phyloP scores from a whole-genome alignment of 2,888 invertebrate genomes.

The Andrena praecox region DNA sequence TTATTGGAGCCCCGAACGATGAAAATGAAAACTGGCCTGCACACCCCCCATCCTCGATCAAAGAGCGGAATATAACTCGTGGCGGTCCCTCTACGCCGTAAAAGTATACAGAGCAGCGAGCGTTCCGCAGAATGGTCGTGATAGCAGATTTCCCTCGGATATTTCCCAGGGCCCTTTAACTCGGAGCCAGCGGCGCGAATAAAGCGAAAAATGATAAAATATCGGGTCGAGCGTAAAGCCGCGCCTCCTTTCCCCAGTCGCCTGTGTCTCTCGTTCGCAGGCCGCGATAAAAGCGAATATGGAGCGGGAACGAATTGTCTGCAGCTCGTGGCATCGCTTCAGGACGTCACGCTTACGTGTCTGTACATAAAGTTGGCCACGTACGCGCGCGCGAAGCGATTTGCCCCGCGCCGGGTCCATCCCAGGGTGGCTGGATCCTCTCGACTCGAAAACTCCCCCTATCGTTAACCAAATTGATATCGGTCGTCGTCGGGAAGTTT shows the following conservation, averaged over 20 bases:
- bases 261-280: background rate
- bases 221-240: slow-evolving; percentile 20
- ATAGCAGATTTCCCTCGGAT: slow-evolving; percentile 19
- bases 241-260: background rate
- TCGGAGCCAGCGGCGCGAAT: slow-evolving; percentile 10
- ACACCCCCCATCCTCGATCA: background rate
- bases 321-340: background rate
- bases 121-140: slow-evolving; percentile 2
- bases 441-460: slow-evolving; percentile 55
- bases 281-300: slow-evolving; percentile 1
- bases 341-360: too few relatives aligned
- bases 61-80: background rate
- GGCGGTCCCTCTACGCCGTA: background rate
- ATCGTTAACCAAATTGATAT: slow-evolving; percentile 78
- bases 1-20: too few relatives aligned
- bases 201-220: slow-evolving; percentile 40
- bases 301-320: background rate
- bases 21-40: too few relatives aligned
- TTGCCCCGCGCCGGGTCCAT: background rate
- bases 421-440: background rate
- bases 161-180: slow-evolving; percentile 5
- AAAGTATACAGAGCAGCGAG: slow-evolving; percentile 23
- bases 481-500: slow-evolving; percentile 68
- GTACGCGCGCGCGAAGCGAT: background rate
- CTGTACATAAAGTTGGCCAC: background rate